Base-by-base conservation (phyloP, 2,888 invertebrate species). In the Epistrophe eligans region DNA sequence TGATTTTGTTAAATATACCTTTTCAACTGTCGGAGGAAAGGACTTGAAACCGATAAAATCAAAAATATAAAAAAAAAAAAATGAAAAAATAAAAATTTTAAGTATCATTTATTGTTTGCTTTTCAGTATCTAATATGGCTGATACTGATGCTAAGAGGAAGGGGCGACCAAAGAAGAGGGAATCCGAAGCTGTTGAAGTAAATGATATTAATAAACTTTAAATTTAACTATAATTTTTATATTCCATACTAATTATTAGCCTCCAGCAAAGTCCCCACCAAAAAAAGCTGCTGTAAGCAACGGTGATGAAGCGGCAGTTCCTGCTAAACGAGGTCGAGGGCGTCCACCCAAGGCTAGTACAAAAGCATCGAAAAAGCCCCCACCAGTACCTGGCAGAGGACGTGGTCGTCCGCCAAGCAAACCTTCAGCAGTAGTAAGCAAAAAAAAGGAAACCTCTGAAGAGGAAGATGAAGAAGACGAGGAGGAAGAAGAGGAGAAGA, bases 91-190 rank as follows among this genome's bases (percentile, higher is more conserved):
- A n/a, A 15, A 4, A 43, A 43, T 43, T 13, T 43, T 40, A 6
- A 13, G 11, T 13, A 40, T 40, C 11, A 5, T 55, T 55, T 52
- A 24, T 24, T 10, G 15, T 19, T 55, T 45, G 4, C 10, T 43
- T 66, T 55, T 13, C 43, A 43, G 55, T 57, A 48, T 32, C n/a
- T 10, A 66, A 38, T 17, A 87, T 83, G 87, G 79, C 83, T 13
- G 87, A 87, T 62, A 50, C 58, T 13, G 87, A 87, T 10, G 60
- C 35, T 17, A 87, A 87, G 19, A 81, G 77, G 50, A 83, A 66
- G 58, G 57, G 87, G 2, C 82, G 87, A 15, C 87, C 87, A 83
- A 87, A 83, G 79, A 87, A 87, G 67, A 71, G 62, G 55, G 83
- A 87, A n/a, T 11, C 64, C 2, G 79, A 71, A 4, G 58, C 32